Base-by-base conservation (phyloP, 35 echinoderm and acorn worm genomes). In the Heliocidaris erythrogramma region DNA sequence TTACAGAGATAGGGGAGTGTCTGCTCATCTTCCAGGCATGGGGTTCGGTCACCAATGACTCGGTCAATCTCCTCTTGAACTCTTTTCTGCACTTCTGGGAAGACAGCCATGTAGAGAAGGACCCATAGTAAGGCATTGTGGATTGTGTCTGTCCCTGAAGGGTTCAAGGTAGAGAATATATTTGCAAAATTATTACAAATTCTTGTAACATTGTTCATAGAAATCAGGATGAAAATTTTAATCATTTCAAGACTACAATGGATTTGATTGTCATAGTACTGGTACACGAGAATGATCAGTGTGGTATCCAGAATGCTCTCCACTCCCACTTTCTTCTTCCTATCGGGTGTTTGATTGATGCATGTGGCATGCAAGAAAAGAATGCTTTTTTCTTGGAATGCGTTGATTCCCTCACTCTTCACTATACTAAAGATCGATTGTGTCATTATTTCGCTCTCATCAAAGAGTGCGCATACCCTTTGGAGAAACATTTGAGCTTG, bases 71-170 rank as follows among this genome's bases (percentile, higher is more conserved):
- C 94, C 30, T 94, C 91, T 90, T 99, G 98, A 32, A 99, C 94
- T 87, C 95, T 92, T 5, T 13, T 53, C 92, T 99, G 98, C 14
- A 99, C 96, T 31, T 99, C 88, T 24, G 98, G 98, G 92, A 97
- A 99, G 30, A 95, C 94, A 21, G 97, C 97, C 92, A 99, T 96
- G 94, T 99, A 99, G 13, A 99, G 85, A 52, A 99, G 95, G 16
- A 97, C 94, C 98, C 98, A 99, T 29, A 97, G 89, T 12, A 97
- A 94, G 59, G 98, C 97, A 95, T 95, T 99, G 96, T 96, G 85
- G 59, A 99, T 96, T 61, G 98, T 97, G 94, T 99, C 98, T 85
- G 94, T 97, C 48, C 98, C 98, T 99, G 93, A 18, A 95, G 92
- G 92, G 16, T 49, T 87, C 1, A 85, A 86, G 31, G 13, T 61